Evolutionary conservation across 2,888 invertebrate genomes (phyloP).

Genomic region (Parascotia fuliginaria): DNA sequence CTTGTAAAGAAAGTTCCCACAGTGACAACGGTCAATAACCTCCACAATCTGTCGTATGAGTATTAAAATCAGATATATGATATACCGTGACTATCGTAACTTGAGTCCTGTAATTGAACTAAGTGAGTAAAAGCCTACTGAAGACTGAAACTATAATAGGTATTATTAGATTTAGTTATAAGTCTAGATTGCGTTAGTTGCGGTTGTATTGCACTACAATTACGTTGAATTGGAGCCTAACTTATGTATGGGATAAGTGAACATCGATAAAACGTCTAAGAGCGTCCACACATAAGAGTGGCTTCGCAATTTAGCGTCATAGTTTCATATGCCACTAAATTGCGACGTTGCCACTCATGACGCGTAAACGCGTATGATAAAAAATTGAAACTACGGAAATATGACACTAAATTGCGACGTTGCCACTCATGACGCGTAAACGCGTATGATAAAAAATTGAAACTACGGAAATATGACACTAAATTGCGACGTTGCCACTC

Average conservation of each 20-base stretch:
- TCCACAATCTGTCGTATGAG: slow-evolving; percentile 21
- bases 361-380: too few species aligned
- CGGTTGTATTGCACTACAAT: not conserved
- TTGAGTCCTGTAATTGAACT: slow-evolving; percentile 14
- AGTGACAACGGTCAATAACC: slow-evolving; percentile 30
- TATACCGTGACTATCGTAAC: slow-evolving; percentile 23
- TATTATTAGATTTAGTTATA: slow-evolving; percentile 11
- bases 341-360: too few species aligned
- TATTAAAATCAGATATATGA: slow-evolving; percentile 23
- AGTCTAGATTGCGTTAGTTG: not conserved
- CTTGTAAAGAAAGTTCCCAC: slow-evolving; percentile 40
- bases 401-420: too few species aligned
- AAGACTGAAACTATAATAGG: slow-evolving; percentile 15
- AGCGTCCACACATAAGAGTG: too few species aligned
- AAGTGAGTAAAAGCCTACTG: slow-evolving; percentile 8
- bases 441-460: too few species aligned
- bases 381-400: too few species aligned
- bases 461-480: too few species aligned
- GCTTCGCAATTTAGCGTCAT: too few species aligned
- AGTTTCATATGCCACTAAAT: too few species aligned
- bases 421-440: too few species aligned
- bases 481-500: too few species aligned
- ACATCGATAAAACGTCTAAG: not conserved
- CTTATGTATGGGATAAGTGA: not conserved
- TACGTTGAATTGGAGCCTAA: not conserved